Evolutionary conservation across 2,113 vertebrate genomes (phyloP), one percentile per base, ranked within the genome.

Genomic region (Prunella fulvescens): DNA sequence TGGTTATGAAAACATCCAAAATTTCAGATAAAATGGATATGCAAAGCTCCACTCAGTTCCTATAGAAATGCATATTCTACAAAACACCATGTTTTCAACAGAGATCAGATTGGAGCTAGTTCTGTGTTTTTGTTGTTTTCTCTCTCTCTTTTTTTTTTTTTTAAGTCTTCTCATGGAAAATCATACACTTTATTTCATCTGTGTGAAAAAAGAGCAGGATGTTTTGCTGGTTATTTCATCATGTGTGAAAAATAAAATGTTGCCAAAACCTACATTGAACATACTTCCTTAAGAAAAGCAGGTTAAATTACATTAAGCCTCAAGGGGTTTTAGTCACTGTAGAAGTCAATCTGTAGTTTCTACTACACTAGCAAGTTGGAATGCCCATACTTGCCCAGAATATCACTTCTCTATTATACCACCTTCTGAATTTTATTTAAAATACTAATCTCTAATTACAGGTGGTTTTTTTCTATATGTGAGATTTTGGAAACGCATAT

Each of bases 261-360:
- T 95, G 93, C 88, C 93, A 86, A 95, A 93, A 74, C 85, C 54
- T 91, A 84, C 73, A 73, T 1, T 54, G 60, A 91, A 50, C 62
- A 65, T 92, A 93, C 88, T 85, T 95, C 86, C 88, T 93, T 81
- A 94, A 95, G 91, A 87, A 94, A 95, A 96, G 66, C 47, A 78
- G 54, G 35, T 88, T 86, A 67, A 92, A 60, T 93, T 86, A 64
- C 50, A 64, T 76, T 86, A 84, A 81, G 82, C 94, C 93, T 86
- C 40, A 72, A 93, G 92, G 80, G 73, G 19, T 50, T 88, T 96
- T 96, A 95, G 93, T 97, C 94, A 95, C 60, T 44, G 58, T 29
- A 90, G 82, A 66, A 92, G 62, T 80, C 71, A 50, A 12, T 88
- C 42, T 57, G 2, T 35, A 57, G 81, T 92, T 96, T 96, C 81